Conservation (phyloP, 2,888 invertebrate genomes). For the Chironomus riparius region DNA sequence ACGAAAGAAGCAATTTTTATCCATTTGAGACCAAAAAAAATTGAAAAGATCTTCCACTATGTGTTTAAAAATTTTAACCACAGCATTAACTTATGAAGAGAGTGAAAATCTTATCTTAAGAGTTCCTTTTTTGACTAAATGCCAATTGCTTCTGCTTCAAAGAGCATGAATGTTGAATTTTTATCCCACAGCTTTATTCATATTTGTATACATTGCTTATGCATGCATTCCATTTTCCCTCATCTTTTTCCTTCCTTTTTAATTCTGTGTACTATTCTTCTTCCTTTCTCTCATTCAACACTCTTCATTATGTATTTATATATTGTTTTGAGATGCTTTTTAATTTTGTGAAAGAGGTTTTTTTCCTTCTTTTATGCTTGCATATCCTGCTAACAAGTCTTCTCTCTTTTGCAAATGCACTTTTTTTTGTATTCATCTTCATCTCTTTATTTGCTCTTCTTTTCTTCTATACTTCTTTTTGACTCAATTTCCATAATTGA, state of each 20-base stretch:
- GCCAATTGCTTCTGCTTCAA: not conserved
- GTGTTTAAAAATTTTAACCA: too few relatives aligned
- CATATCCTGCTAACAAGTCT: not conserved
- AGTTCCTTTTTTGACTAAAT: not conserved
- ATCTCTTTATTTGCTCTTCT: not conserved
- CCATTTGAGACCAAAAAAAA: not conserved
- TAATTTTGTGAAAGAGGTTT: not conserved
- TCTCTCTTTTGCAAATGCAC: not conserved
- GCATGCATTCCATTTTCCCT: not conserved
- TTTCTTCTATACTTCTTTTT: not conserved
- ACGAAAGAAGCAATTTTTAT: not conserved
- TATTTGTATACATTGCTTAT: not conserved
- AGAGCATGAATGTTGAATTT: not conserved
- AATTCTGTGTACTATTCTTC: not conserved
- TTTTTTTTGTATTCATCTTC: not conserved
- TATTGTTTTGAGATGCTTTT: conserved; percentile 4
- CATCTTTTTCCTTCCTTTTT: not conserved
- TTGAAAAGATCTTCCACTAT: too few relatives aligned
- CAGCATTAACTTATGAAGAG: not conserved
- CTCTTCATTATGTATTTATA: conserved; percentile 7
- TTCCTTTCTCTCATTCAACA: not conserved
- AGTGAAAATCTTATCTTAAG: not conserved
- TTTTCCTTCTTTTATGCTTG: not conserved
- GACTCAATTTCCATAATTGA: not conserved
- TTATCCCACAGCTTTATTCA: not conserved